Percentiles rank a stretch among this genome's conserved stretches.
Conservation (phyloP, 2,797 vertebrate genomes). For the Picus viridis region DNA sequence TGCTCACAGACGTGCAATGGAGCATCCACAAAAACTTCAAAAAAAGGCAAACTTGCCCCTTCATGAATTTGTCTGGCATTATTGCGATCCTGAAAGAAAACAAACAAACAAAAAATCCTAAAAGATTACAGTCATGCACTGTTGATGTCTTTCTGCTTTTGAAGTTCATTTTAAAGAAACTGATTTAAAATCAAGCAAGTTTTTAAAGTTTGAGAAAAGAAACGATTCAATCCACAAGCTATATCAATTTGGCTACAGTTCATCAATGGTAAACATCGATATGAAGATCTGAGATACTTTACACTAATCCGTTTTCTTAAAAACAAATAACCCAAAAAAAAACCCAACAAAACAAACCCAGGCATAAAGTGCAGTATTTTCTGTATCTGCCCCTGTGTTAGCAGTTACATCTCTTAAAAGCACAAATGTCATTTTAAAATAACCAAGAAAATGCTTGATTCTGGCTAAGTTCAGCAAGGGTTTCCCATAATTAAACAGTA, state of each 20-base stretch:
- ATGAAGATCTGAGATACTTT: neutral
- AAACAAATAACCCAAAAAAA: neutral
- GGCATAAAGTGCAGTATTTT: neutral
- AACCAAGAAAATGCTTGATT: neutral
- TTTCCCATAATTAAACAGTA: neutral
- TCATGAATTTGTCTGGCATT: slow-evolving; percentile 96
- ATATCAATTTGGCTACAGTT: neutral
- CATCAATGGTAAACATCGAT: neutral
- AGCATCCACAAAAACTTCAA: slow-evolving; percentile 98
- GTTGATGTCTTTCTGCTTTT: neutral
- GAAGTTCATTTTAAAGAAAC: neutral
- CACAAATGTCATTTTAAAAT: neutral
- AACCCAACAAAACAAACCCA: neutral
- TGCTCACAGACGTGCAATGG: slow-evolving; percentile 96
- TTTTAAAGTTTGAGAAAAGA: neutral
- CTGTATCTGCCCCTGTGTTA: neutral
- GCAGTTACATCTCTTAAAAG: neutral
- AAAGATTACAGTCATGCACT: neutral
- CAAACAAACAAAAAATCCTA: neutral
- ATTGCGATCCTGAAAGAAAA: slow-evolving; percentile 88
- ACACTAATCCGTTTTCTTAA: neutral
- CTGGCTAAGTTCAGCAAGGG: neutral
- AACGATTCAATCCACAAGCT: neutral
- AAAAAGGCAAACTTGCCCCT: slow-evolving; percentile 93
- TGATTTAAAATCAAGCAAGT: neutral